Evolutionary conservation across 1,140 invertebrate species (phyloP), one percentile per base, ranked within the genome.

Genomic region (Eciton burchellii): DNA sequence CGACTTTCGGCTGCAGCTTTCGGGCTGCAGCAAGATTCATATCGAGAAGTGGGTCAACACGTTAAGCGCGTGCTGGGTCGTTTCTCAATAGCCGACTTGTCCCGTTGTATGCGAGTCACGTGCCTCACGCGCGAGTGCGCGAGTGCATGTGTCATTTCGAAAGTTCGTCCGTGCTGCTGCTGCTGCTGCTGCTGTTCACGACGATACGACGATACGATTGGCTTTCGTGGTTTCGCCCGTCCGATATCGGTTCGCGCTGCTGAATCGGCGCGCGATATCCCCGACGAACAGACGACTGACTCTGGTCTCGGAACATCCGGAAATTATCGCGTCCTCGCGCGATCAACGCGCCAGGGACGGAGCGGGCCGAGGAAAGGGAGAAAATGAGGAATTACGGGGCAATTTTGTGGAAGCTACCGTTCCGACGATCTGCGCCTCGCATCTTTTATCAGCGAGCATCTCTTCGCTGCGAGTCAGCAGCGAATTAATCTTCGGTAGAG

Each of bases 21-120:
- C 24, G 43, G 72, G 85, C 71, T 35, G 62, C 43, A 74, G 82
- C 77, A 87, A 87, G 85, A 88, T 89, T 89, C 87, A 89, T 89
- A 89, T 87, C 82, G 66, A 9, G 52, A 89, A 89, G 79, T 85
- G 57, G 88, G 87, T 89, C 88, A 87, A 89, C 87, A 88, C 88
- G 82, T 84, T 88, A 86, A 84, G 85, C 82, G 81, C 79, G 82
- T 87, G 35, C 35, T 35, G 87, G 70, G 81, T 89, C 84, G 87
- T 81, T 86, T 88, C 81, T 71, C 81, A 72, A 89, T 86, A 74
- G 79, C 72, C 70, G 19, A 35, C 43, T 68, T 60, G 43, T 47
- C 26, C 29, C 43, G 19, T 59, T n/a, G 49, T 57, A 89, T 86
- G 76, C 52, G 81, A 70, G 81, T 82, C 85, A 88, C 88, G 86